Evolutionary conservation across 2,113 vertebrate genomes (phyloP), one percentile per base, ranked within the genome.

Genomic region (Thryonomys swinderianus): DNA sequence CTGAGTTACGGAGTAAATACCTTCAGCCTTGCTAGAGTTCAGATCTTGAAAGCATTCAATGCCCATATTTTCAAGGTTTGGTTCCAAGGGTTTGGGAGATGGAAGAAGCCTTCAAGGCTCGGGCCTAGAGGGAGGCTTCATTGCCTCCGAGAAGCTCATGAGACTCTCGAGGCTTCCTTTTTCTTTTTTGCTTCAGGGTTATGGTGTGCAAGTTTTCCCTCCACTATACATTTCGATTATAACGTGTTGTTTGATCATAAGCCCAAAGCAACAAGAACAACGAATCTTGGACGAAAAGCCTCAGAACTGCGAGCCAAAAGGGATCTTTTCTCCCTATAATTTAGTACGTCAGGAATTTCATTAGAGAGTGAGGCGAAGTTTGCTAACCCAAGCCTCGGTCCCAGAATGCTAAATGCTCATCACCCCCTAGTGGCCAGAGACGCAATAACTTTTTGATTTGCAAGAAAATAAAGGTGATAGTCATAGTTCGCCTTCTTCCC

Each of bases 371-470:
- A 51, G 21, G 7, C 23, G 45, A 91, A 32, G 7, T 1, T 55
- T 11, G 2, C 1, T 3, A 81, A 48, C 2, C 32, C 11, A 40
- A 80, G 27, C 2, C 3, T 10, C 3, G 59, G 42, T 16, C 9
- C 17, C 9, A 90, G 57, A 76, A 20, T 17, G 4, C 11, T n/a
- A n/a, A 95, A 30, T 55, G 18, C 11, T 20, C 32, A 21, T 92
- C 34, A 69, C 16, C 4, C 25, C 25, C 10, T 25, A 27, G 51
- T 87, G 16, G 48, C 30, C 7, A 71, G 2, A 76, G 23, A 92
- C n/a, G 59, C 4, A 88, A 25, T 66, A 8, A 61, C 86, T 95
- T 64, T 84, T 71, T 14, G 34, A 11, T 79, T 85, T 20, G 53
- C 34, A 55, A 34, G 55, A 40, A 80, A 96, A n/a, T n/a, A n/a